Evolutionary conservation across 1,140 invertebrate genomes (phyloP), one percentile per base, ranked within the genome.

Genomic region (Tenebrio molitor): DNA sequence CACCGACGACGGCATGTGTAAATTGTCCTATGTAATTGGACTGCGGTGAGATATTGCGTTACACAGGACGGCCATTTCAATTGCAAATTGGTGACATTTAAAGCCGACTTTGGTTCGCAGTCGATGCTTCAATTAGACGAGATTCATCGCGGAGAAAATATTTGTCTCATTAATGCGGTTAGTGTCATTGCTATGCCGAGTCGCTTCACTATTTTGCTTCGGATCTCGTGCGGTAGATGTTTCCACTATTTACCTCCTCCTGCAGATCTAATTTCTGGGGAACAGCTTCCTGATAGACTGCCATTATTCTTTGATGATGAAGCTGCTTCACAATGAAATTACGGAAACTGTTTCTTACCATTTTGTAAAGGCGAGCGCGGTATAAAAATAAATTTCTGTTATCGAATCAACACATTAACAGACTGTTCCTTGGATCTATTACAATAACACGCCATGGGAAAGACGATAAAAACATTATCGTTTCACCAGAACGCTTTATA

Each of bases 1-100:
- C 50, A 58, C 25, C 5, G 8, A 19, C 2, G 29, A 53, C 36
- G n/a, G 15, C 36, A 41, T 64, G 62, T 65, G 62, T 65, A 65
- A 65, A 65, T 65, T 65, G n/a, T 65, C 34, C 15, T 12, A 36
- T 65, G 36, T 65, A 65, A 65, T 65, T 65, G 62, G n/a, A 25
- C 8, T 19, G n/a, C 14, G 15, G 25, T 2, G 10, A 12, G 16
- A 39, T 65, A 42, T 42, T 39, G 62, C 62, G 14, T 65, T 64
- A 23, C 50, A 62, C 8, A 19, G 15, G 8, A 33, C 39, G 29
- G 62, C 8, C 15, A 33, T 63, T 65, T 65, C 39, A 65, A 65
- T 39, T 65, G 39, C 29, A 58, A 58, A 58, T 29, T 58, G 23
- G 29, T 29, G 50, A 58, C 50, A 58, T 58, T 58, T 15, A 58